Base-by-base conservation (phyloP, 2,888 invertebrate species). In the Thera britannica region DNA sequence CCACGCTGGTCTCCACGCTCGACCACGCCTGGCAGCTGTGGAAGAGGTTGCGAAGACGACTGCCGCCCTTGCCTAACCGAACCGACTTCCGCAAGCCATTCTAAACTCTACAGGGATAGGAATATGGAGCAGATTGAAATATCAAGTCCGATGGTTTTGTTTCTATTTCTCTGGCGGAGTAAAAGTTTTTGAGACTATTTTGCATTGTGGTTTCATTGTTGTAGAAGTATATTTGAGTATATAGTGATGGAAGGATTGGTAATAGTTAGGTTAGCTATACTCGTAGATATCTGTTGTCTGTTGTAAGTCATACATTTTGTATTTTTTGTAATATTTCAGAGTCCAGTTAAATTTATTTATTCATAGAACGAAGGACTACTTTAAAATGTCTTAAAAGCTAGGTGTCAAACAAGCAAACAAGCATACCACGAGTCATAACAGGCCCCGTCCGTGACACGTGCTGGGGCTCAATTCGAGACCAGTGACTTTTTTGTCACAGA, bases 111-210 rank as follows among this genome's bases (percentile, higher is more conserved):
- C 8, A 8, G 3, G 0, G 9, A 9, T 9, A 12, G 36, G 7
- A 8, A 35, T 52, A 64, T 48, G 8, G 7, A 9, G n/a, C 34
- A 46, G 34, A 35, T 46, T 58, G 3, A 11, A 9, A 46, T 9
- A 46, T 46, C 44, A 7, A 46, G 44, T 34, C 1, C 23, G 23
- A 11, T 4, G 12, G 55, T 67, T 72, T 72, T 69, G 60, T 70
- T 74, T 71, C 72, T 76, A 66, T 76, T 79, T 75, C 76, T 76
- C 77, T 78, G 71, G 56, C 74, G 73, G 41, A 79, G 75, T 81
- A 81, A 75, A 58, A 48, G 9, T 8, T 9, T 46, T 46, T 58
- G 7, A 58, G 48, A 46, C 6, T 46, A 46, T 35, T 58, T 58
- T 34, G 2, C 2, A 2, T 44, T 63, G 9, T 5, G 7, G 23